Conservation (phyloP, 2,797 vertebrate species). For the Chelidonichthys spinosus region DNA sequence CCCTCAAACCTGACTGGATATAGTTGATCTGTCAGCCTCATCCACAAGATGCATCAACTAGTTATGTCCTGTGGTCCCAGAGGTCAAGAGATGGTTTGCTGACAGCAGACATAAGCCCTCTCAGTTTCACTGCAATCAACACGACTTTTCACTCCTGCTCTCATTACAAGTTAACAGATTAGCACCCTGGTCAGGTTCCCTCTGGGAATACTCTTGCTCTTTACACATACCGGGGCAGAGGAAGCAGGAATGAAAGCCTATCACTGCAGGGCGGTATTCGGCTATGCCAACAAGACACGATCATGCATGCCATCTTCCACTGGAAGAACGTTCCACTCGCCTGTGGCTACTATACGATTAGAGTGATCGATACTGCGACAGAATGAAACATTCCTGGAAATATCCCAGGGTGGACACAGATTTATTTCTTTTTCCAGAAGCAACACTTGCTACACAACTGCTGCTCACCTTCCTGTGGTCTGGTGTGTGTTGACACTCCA, state of each 20-base stretch:
- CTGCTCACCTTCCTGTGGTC: slow-evolving; percentile 93
- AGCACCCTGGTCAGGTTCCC: slow-evolving; percentile 49
- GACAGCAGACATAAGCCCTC: slow-evolving; percentile 57
- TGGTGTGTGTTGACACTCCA: slow-evolving; percentile 84
- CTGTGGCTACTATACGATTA: slow-evolving; percentile 32
- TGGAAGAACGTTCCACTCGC: slow-evolving; percentile 5
- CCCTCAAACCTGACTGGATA: slow-evolving; percentile 16
- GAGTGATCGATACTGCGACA: slow-evolving; percentile 21
- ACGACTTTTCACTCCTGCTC: slow-evolving; percentile 38
- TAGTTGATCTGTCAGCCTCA: slow-evolving; percentile 33
- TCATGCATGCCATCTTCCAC: slow-evolving; percentile 29
- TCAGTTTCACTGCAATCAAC: slow-evolving; percentile 42
- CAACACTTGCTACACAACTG: slow-evolving; percentile 9
- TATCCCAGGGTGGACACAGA: slow-evolving; percentile 19
- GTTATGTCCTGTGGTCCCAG: slow-evolving; percentile 23
- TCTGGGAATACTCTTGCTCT: slow-evolving; percentile 19
- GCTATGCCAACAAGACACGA: slow-evolving; percentile 24
- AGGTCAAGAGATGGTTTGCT: slow-evolving; percentile 51
- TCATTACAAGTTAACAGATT: slow-evolving; percentile 50
- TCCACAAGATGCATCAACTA: slow-evolving; percentile 6
- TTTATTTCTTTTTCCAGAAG: not conserved
- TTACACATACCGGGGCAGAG: slow-evolving; percentile 18
- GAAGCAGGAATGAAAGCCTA: slow-evolving; percentile 23
- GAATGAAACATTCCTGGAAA: slow-evolving; percentile 20
- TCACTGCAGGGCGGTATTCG: slow-evolving; percentile 1